These are phyloP conservation scores for Petrolisthes manimaculis DNA, from an alignment of 2,888 invertebrate genomes.

Conservation along the genomic window DNA sequence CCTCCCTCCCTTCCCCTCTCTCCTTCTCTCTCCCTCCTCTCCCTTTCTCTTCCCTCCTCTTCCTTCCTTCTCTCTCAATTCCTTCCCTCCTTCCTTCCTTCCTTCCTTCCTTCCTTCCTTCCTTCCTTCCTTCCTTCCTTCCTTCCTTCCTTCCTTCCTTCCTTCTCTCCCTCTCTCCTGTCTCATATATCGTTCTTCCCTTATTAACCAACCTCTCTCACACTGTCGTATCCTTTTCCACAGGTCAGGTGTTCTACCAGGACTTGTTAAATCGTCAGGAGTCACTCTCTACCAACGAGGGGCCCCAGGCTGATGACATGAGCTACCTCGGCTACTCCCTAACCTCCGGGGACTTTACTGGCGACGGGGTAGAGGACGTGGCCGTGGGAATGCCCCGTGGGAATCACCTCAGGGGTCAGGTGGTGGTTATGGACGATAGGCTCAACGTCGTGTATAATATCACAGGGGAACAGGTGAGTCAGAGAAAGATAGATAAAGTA, in stretches of 20 bases:
- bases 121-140: not conserved
- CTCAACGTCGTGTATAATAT: conserved; percentile 70
- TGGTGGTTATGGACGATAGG: conserved; percentile 70
- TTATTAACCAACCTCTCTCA: not conserved
- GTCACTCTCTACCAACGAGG: conserved; percentile 85
- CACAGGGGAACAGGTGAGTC: conserved; percentile 68
- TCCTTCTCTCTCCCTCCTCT: not conserved
- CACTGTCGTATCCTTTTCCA: conserved; percentile 68
- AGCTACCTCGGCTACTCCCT: conserved; percentile 97
- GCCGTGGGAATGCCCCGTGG: conserved; percentile 95
- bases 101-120: not conserved
- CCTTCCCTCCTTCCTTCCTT: not conserved
- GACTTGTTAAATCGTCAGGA: conserved; percentile 79
- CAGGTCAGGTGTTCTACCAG: conserved; percentile 88
- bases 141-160: conserved; percentile 51
- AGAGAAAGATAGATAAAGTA: not conserved
- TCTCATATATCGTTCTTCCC: not conserved
- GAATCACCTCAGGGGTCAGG: conserved; percentile 80
- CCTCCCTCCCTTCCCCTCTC: not conserved
- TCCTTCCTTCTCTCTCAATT: not conserved
- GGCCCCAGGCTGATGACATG: conserved; percentile 83
- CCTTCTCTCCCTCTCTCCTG: conserved; percentile 69
- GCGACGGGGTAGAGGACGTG: conserved; percentile 78
- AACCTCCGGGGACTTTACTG: conserved; percentile 88
- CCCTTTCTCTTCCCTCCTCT: not conserved